Evolutionary conservation across 2,888 invertebrate species (phyloP), one percentile per base, ranked within the genome.

Genomic region (Lacanobia wlatinum): DNA sequence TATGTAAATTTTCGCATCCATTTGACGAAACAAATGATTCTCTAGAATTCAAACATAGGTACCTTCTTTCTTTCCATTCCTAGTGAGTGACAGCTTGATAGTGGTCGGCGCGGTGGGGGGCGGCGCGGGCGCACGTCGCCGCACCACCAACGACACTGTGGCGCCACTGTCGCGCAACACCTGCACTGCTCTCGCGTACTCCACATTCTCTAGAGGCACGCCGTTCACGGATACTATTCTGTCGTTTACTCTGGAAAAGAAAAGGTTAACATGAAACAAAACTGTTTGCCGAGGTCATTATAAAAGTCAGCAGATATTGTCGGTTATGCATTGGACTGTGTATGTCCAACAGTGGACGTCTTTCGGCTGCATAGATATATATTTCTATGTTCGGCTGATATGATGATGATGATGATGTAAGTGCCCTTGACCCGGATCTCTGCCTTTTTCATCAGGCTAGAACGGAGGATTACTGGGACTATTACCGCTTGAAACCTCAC

Each of bases 201-300:
- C 99, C 68, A 99, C 99, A 93, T 99, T 99, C 93, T 99, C 99
- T 86, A 99, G 96, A 0, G 99, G 98, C 56, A 99, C 98, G 23
- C 99, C 99, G 94, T 99, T 99, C 34, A 99, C 99, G 70, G 98
- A 98, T 83, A 99, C 98, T 90, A 99, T 99, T 83, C 99, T 97
- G 96, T 99, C 99, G 95, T 99, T 99, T 55, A 99, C 99, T 96
- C 99, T 99, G 97, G 38, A 89, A 89, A 70, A 67, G 5, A 18
- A 3, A n/a, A 65, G 0, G 4, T 38, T 58, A 38, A 8, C 10
- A 3, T 34, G 18, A 56, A 34, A 6, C 28, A 18, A n/a, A 9
- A n/a, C 3, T 34, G 4, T 34, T n/a, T 48, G 18, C 0, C 48
- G 1, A 9, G n/a, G 8, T 9, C 2, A 48, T 48, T n/a, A 18